Percentiles rank a stretch among this genome's conserved stretches.
Conservation (phyloP, 1,140 invertebrate genomes). For the Steinernema feltiae region DNA sequence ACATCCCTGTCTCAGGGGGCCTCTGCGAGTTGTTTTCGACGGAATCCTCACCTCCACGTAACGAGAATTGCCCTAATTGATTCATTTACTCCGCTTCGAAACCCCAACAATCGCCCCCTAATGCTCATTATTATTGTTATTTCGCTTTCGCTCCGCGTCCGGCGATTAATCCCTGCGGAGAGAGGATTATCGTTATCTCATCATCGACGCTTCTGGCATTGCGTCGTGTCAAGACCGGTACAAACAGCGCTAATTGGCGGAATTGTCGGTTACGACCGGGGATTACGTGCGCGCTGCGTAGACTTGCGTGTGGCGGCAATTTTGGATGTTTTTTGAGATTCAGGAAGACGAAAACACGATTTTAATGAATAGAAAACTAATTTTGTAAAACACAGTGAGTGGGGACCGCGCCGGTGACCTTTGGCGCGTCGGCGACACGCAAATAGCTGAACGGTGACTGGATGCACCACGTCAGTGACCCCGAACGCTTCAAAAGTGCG, state of each 20-base stretch:
- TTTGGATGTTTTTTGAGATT: not conserved
- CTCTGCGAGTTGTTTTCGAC: no score
- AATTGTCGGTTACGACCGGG: not conserved
- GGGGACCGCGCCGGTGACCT: no score
- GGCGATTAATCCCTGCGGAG: not conserved
- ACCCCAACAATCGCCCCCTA: not conserved
- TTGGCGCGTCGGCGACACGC: no score
- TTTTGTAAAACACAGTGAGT: no score
- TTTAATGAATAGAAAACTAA: no score
- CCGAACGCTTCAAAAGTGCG: no score
- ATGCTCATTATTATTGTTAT: conserved; percentile 15
- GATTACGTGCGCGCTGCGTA: not conserved
- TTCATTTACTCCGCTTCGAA: not conserved
- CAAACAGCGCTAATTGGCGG: not conserved
- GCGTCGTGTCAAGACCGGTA: not conserved
- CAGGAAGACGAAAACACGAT: no score
- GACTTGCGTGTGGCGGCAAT: not conserved
- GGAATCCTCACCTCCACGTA: not conserved
- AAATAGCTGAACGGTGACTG: no score
- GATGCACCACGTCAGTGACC: no score
- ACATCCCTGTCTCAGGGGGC: no score
- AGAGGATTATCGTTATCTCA: conserved; percentile 8
- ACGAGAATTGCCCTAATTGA: not conserved
- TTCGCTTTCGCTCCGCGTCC: not conserved
- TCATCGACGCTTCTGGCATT: not conserved